Evolutionary conservation across 2,888 invertebrate genomes (phyloP), one percentile per base, ranked within the genome.

Genomic region (Ormia ochracea): DNA sequence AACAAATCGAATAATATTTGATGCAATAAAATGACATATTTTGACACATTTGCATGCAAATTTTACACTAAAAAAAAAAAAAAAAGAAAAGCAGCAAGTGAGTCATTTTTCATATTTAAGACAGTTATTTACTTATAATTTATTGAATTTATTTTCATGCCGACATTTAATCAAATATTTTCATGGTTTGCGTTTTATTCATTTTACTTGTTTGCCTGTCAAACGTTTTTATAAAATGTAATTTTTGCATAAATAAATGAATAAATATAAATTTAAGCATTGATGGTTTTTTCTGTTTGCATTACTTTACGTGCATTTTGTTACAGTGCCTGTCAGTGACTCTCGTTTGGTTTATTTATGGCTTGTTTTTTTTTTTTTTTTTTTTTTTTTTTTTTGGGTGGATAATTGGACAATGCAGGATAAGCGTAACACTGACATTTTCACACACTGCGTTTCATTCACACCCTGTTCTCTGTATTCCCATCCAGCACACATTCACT

Each of bases 161-260:
- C 31, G 48, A 66, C 58, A 50, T 58, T 74, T 41, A 66, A 66
- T 74, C 66, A 74, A 74, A 74, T 59, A 50, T 26, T 74, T 58
- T 33, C 28, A 58, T 74, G 61, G 31, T 43, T 69, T 69, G 56
- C 50, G 58, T 41, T 41, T 59, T 58, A 58, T 50, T 38, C 4
- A 17, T 50, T n/a, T 23, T 45, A 21, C 41, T 43, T 36, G n/a
- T 14, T 19, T 12, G 7, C 33, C 7, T 33, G 10, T 14, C 36
- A 48, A 58, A 1, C 19, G 9, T 58, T 69, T 50, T 70, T 28
- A 41, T 48, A 19, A 65, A 17, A 48, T n/a, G 65, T 66, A 41
- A 50, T 48, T 74, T 74, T 58, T 74, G 66, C 74, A 74, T 33
- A 74, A 74, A 74, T 66, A 58, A 74, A 66, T 74, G 38, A 41